Conservation (phyloP, 92 coral and sea anemone species). For the Bergia sp. region DNA sequence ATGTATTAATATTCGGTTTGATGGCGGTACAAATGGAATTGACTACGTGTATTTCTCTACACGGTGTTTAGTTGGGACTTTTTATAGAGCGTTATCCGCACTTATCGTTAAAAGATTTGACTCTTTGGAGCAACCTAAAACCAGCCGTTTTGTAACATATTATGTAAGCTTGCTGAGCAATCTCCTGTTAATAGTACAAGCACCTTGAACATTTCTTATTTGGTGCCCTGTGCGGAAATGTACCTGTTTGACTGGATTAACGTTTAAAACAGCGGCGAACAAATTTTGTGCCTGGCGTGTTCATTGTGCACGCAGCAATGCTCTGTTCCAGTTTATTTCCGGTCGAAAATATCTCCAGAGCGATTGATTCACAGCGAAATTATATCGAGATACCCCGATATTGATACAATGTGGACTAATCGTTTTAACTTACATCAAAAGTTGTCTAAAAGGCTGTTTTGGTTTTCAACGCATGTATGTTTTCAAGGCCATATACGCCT, state of each 20-base stretch:
- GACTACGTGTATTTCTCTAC: no score
- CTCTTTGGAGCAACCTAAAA: background rate
- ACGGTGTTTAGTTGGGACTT: no score
- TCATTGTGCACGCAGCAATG: background rate
- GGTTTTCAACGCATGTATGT: conserved; percentile 35
- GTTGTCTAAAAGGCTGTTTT: background rate
- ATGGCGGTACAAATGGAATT: no score
- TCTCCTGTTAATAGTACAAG: background rate
- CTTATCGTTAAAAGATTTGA: background rate
- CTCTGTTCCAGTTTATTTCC: background rate
- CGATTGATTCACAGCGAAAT: background rate
- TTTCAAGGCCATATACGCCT: conserved; percentile 4
- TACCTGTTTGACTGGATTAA: background rate
- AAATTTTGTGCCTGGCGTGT: background rate
- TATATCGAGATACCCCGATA: background rate
- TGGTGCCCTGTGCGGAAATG: background rate
- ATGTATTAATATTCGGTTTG: no score
- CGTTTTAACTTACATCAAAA: background rate
- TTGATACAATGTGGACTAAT: background rate
- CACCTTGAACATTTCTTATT: background rate
- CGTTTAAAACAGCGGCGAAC: background rate
- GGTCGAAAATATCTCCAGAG: background rate
- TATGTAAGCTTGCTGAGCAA: background rate
- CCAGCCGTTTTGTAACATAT: background rate
- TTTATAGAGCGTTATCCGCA: background rate